Base-by-base conservation (phyloP, 2,888 invertebrate species). In the Xylota sylvarum region DNA sequence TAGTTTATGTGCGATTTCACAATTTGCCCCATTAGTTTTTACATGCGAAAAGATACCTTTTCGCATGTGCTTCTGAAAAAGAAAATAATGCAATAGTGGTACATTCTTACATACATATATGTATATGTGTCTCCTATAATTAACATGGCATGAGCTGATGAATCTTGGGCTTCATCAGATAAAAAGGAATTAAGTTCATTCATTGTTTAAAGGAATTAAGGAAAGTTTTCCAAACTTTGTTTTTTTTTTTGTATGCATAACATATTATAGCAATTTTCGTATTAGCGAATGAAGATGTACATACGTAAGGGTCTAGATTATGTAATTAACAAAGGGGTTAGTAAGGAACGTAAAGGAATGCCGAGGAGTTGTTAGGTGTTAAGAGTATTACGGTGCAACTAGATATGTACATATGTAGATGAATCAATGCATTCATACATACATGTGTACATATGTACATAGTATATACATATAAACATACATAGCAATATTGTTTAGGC, bases 101-200 rank as follows among this genome's bases (percentile, higher is more conserved):
- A 4, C n/a, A n/a, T n/a, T n/a, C n/a, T n/a, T 46, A 1, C 7
- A 48, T 19, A 6, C 1, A 9, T 17, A 50, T 10, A 19, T 14
- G 14, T 43, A 14, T 6, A 43, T 43, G 14, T 52, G 14, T 52
- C 30, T 30, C 2, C 9, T n/a, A 23, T 19, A 50, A 52, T 30
- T 12, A 27, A 27, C 12, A 52, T 52, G 27, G 12, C 27, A 27
- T 23, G 12, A 27, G 27, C 52, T 52, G 30, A n/a, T 23, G 27
- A 27, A n/a, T 52, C 27, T 52, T 52, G 10, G 6, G 5, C 2
- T 52, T 52, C n/a, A 52, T 52, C 52, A n/a, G 27, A 52, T 52
- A 2, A 27, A 52, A 52, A 30, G 52, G 27, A 52, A 52, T 52
- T 30, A 52, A 52, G 52, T 50, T 50, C 27, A 50, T 6, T 52